These are phyloP conservation scores for Nymphalis c-album DNA, from an alignment of 2,888 invertebrate genomes.

Conservation along the genomic window DNA sequence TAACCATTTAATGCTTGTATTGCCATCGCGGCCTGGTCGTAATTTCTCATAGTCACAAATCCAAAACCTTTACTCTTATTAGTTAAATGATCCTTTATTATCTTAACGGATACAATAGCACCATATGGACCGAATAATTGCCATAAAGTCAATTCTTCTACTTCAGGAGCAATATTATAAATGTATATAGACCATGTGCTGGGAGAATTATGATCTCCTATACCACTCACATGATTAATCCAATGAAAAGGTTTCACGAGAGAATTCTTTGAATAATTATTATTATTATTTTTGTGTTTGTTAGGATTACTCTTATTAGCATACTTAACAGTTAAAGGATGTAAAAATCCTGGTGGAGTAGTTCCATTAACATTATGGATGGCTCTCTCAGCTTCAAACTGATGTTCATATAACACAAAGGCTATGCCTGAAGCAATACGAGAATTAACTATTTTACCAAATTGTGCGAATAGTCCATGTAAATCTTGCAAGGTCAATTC, in stretches of 20 bases:
- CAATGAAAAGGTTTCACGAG: slow-evolving; percentile 76
- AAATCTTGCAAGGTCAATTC: slow-evolving; percentile 81
- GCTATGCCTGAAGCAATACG: slow-evolving; percentile 81
- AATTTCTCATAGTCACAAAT: slow-evolving; percentile 80
- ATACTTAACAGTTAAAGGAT: slow-evolving; percentile 81
- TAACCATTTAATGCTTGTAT: slow-evolving; percentile 79
- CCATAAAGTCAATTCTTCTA: slow-evolving; percentile 79
- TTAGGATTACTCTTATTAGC: slow-evolving; percentile 81
- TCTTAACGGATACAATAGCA: slow-evolving; percentile 81
- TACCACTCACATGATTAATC: slow-evolving; percentile 77
- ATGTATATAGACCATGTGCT: slow-evolving; percentile 81
- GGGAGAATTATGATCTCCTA: slow-evolving; percentile 75
- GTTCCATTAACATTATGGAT: slow-evolving; percentile 75
- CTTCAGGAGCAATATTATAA: slow-evolving; percentile 79
- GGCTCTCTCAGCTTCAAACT: slow-evolving; percentile 77
- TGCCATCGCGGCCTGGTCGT: slow-evolving; percentile 80
- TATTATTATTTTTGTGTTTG: slow-evolving; percentile 78
- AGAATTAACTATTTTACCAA: slow-evolving; percentile 81
- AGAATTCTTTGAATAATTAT: slow-evolving; percentile 73
- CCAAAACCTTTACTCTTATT: slow-evolving; percentile 81
- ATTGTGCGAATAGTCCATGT: slow-evolving; percentile 80
- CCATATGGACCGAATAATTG: slow-evolving; percentile 80
- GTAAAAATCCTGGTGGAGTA: slow-evolving; percentile 78
- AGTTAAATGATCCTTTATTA: slow-evolving; percentile 79
- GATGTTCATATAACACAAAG: slow-evolving; percentile 78